Base-by-base conservation (phyloP, 2,888 invertebrate species). In the Parelbella ahira region DNA sequence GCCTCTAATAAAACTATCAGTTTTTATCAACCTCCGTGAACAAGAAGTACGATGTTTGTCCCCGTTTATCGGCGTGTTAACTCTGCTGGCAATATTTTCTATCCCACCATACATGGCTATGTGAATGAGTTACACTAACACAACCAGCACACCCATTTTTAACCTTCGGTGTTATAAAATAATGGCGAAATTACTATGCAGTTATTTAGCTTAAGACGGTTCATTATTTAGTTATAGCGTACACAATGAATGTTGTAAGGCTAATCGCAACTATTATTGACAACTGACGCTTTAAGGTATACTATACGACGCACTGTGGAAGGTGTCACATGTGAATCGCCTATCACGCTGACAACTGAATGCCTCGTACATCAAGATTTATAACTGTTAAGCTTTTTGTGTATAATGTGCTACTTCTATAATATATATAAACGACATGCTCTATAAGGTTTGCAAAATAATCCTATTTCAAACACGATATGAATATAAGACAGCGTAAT, bases 91-190 rank as follows among this genome's bases (percentile, higher is more conserved):
- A 52, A 61, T 61, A 56, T 58, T 52, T 39, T 56, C 60, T 54
- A 53, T 53, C 51, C 49, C 51, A 24, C 76, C 71, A 52, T 79
- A 63, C 74, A 79, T 56, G 77, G 82, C 44, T 60, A 68, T 57
- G 51, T 58, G 70, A 71, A 68, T 74, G 68, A 75, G 63, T 69
- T 72, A 76, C 70, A 63, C 63, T 48, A 30, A 13, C 1, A 7
- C 13, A 21, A 6, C 2, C 8, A 28, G 20, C 27, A 12, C 11
- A 28, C 12, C 21, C 2, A 33, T 15, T 27, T 33, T 10, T 10
- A 1, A 33, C 41, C 10, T 33, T 41, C 25, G 3, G 5, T 6
- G 7, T 6, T 10, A 27, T 15, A 41, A 21, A 33, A 25, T 24
- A 41, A 28, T 25, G 15, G 5, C 20, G 20, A 6, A 41, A 38